Conservation (phyloP, 2,797 vertebrate genomes). For the Tragopan temminckii region DNA sequence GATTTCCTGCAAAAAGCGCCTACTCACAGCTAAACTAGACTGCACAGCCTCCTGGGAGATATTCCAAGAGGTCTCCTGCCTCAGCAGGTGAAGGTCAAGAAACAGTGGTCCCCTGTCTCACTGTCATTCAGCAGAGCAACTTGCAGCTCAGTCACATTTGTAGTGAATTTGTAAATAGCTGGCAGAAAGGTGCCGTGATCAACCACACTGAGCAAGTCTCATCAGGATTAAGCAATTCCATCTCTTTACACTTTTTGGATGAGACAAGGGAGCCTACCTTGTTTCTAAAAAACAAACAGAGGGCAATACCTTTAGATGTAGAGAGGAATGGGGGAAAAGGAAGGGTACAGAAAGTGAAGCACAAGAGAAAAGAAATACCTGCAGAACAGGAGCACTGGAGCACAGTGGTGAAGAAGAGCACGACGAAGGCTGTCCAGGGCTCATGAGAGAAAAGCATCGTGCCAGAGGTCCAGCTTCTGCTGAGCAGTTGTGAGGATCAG, state of each 20-base stretch:
- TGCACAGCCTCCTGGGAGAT: neutral
- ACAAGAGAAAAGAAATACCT: conserved; percentile 64
- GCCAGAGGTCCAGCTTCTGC: neutral
- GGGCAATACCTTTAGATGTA: too few species aligned
- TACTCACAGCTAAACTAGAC: fast-evolving
- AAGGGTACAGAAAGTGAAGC: neutral
- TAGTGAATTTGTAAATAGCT: neutral
- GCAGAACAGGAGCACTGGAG: conserved; percentile 26
- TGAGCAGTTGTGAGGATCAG: fast-evolving
- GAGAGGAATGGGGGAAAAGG: neutral
- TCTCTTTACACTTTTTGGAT: neutral
- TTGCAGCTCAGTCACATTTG: neutral
- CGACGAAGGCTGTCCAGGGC: neutral
- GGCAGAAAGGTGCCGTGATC: neutral
- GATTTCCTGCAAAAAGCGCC: neutral
- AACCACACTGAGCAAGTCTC: neutral
- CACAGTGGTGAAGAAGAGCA: conserved; percentile 16
- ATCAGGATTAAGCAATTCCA: neutral
- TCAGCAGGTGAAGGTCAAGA: neutral
- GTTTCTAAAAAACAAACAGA: neutral
- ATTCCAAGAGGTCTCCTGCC: neutral
- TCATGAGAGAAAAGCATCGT: neutral
- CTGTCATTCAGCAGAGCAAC: neutral
- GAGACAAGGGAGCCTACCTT: neutral
- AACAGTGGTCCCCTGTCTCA: neutral